These are phyloP conservation scores for Electrona antarctica DNA, from an alignment of 2,113 vertebrate species.

Conservation along the genomic window DNA sequence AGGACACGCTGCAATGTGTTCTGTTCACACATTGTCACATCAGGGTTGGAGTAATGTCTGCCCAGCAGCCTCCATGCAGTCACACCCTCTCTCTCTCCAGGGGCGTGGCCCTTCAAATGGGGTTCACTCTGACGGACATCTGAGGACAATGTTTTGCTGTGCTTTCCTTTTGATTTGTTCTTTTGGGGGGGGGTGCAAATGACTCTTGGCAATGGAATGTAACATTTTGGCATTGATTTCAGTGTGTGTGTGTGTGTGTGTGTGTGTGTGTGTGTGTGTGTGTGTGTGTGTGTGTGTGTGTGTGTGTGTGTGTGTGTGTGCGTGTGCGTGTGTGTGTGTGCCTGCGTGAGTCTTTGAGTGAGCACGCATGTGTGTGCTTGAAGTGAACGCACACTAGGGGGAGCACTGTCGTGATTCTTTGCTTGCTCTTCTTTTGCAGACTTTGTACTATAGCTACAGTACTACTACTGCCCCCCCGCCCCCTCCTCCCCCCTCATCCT, in stretches of 20 bases:
- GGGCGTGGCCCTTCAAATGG: slow-evolving; percentile 59
- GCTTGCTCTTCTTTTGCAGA: neutral
- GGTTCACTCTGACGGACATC: slow-evolving; percentile 41
- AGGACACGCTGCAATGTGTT: slow-evolving; percentile 27
- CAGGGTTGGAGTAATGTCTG: slow-evolving; percentile 57
- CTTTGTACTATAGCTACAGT: too few relatives aligned
- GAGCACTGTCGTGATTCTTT: too few relatives aligned
- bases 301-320: neutral
- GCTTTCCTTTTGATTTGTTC: slow-evolving; percentile 28
- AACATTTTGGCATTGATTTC: neutral
- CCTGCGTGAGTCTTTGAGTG: neutral
- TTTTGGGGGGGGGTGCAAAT: neutral
- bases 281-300: neutral
- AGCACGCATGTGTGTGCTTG: too few relatives aligned
- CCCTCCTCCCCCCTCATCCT: too few relatives aligned
- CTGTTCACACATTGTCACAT: slow-evolving; percentile 60
- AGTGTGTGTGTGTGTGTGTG: slow-evolving; percentile 3
- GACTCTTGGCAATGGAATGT: neutral
- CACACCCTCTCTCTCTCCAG: slow-evolving; percentile 63
- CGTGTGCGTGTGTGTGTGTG: neutral
- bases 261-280: neutral
- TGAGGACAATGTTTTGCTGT: slow-evolving; percentile 29
- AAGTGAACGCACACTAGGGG: too few relatives aligned
- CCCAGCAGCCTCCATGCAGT: slow-evolving; percentile 58
- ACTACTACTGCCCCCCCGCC: too few relatives aligned